Base-by-base conservation (phyloP, 2,113 vertebrate genomes). In the Cheirogaleus medius region DNA sequence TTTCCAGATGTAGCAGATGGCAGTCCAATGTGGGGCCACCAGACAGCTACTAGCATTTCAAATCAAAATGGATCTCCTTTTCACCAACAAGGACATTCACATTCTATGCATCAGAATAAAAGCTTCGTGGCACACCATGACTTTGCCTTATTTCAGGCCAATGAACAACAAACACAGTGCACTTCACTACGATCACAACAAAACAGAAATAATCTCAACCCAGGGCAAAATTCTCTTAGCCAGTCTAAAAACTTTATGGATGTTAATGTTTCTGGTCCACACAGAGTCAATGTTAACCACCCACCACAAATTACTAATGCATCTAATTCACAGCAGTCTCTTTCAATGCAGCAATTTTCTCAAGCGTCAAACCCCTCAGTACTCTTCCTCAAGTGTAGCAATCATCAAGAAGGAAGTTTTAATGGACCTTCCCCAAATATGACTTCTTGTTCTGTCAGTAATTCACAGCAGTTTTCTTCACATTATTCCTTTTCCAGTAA, bases 1-100 rank as follows among this genome's bases (percentile, higher is more conserved):
- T 99, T 99, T 99, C 99, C 99, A 97, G 99, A 99, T 96, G 98
- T 99, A 97, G 98, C 98, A 58, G 99, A 99, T 98, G 99, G 99
- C 32, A 99, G 99, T 97, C 99, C 99, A 60, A 99, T 99, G 99
- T 99, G 99, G 99, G 99, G 99, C 86, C 99, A 99, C 97, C 99
- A 99, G 90, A 99, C 99, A 89, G 95, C 98, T 91, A 98, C 98
- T 56, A 98, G 94, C 94, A 98, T 99, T 98, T 98, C 99, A 0
- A 99, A 98, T 98, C 99, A 99, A 87, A 99, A 99, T 98, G 99
- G 99, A 86, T 99, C 99, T 87, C 99, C 99, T 49, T 99, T 99
- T 97, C 99, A 99, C 95, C 99, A 99, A 98, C 99, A 99, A 97
- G 99, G 99, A 93, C 99, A 98, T 98, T 98, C 99, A 93, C 99